Evolutionary conservation across 1,140 invertebrate genomes (phyloP), one percentile per base, ranked within the genome.

Genomic region (Hydropsyche tenuis): DNA sequence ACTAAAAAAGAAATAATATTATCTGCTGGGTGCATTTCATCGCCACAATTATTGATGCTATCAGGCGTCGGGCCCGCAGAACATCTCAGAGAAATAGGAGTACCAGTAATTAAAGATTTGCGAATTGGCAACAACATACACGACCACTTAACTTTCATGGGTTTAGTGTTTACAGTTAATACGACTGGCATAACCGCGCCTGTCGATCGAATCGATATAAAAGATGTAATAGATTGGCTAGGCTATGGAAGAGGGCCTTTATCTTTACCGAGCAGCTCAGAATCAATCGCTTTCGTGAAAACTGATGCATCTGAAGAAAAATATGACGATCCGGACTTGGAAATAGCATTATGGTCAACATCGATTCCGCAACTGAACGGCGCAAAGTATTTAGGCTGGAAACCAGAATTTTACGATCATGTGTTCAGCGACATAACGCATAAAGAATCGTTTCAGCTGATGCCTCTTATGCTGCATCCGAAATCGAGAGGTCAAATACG

Each of bases 41-140:
- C 92, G 0, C 91, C 93, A 0, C 92, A 95, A 80, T 78, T 96
- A 9, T 81, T 96, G 23, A 92, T 94, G 90, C 83, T 94, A 0
- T 93, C 91, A 0, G 94, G 94, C 0, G 85, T 95, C 6, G 93
- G 93, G 0, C 91, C 92, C 12, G 87, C 82, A 76, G 78, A 84
- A 51, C 85, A 88, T 72, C 78, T 96, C 0, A 80, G 88, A 48
- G 86, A 89, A 20, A 81, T 93, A 0, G 88, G 88, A 0, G 90
- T 94, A 22, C 83, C 87, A 0, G 81, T 90, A 0, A 81, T 93
- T 9, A 82, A 90, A 78, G 87, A 92, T 73, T 81, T 91, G 9
- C 87, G 85, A 65, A 92, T 93, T 0, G 93, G 93, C 0, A 82
- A 88, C 77, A 89, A 88, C 7, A 79, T 94, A 23, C 90, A 91